Evolutionary conservation across 2,888 invertebrate species (phyloP).

Genomic region (Galerucella calmariensis): DNA sequence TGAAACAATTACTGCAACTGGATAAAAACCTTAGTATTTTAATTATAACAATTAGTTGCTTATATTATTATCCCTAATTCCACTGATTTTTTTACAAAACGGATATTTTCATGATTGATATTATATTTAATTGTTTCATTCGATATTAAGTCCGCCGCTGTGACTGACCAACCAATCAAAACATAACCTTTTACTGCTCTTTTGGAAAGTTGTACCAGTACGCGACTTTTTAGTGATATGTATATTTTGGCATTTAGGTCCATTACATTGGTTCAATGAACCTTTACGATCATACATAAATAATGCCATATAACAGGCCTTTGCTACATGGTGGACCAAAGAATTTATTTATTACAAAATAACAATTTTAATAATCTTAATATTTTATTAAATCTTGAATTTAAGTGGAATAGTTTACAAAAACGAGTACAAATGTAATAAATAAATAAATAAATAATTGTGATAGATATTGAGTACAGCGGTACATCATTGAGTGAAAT

Average conservation of each 20-base stretch:
- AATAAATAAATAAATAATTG: neutral
- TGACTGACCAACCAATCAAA: constrained; percentile 26
- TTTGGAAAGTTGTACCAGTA: constrained; percentile 47
- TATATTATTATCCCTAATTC: no score
- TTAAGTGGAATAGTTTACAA: neutral
- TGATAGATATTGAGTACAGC: neutral
- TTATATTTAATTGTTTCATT: neutral
- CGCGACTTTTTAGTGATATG: constrained; percentile 38
- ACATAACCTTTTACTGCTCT: constrained; percentile 43
- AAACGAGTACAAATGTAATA: no score
- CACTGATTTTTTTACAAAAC: no score
- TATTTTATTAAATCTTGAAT: neutral
- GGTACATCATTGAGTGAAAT: neutral
- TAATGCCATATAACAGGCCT: constrained; percentile 42
- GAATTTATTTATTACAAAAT: neutral
- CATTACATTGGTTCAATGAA: constrained; percentile 41
- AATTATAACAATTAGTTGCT: no score
- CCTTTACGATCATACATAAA: constrained; percentile 39
- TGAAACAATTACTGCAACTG: no score
- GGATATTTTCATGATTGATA: neutral
- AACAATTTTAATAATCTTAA: neutral
- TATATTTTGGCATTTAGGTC: constrained; percentile 48
- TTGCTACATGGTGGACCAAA: constrained; percentile 33
- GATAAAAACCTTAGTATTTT: no score
- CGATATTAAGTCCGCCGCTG: neutral